phyloP scores from a whole-genome alignment of 2,797 vertebrate species.

The Loris lydekkerianus region DNA sequence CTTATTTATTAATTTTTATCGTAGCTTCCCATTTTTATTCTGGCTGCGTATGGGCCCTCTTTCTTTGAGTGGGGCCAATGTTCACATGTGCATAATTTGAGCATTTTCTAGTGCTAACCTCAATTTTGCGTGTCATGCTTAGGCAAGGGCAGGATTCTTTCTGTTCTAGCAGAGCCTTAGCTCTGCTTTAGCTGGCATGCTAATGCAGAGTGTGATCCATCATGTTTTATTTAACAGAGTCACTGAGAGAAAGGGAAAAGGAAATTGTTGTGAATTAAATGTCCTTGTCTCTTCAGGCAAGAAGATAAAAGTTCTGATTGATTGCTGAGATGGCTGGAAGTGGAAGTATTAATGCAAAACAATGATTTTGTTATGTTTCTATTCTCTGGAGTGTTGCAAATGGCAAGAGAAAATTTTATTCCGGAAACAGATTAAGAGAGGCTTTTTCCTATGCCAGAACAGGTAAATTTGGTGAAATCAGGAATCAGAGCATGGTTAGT shows the following conservation, averaged over 20 bases:
- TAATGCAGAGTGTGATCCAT: conserved; percentile 85
- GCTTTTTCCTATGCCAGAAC: conserved; percentile 57
- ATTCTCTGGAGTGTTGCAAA: conserved; percentile 73
- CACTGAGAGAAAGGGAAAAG: conserved; percentile 82
- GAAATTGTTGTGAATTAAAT: conserved; percentile 88
- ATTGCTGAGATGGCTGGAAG: conserved; percentile 79
- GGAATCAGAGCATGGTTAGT: background rate
- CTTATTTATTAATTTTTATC: conserved; percentile 64
- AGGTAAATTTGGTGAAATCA: conserved; percentile 46
- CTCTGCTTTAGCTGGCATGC: conserved; percentile 85
- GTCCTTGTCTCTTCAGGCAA: conserved; percentile 84
- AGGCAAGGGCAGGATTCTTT: conserved; percentile 49
- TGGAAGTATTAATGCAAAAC: conserved; percentile 80
- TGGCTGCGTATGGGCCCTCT: background rate
- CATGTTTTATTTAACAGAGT: conserved; percentile 86
- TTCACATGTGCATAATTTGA: background rate
- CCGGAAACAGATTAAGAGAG: conserved; percentile 62
- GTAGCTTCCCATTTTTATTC: conserved; percentile 7
- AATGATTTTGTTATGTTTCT: conserved; percentile 79
- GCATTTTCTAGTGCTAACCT: conserved; percentile 54
- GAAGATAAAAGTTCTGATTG: conserved; percentile 85
- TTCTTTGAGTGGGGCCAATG: background rate
- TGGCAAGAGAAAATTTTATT: conserved; percentile 63
- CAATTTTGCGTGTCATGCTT: background rate
- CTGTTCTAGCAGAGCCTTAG: conserved; percentile 62